phyloP scores from a whole-genome alignment of 2,113 vertebrate species.

The Podilymbus podiceps region DNA sequence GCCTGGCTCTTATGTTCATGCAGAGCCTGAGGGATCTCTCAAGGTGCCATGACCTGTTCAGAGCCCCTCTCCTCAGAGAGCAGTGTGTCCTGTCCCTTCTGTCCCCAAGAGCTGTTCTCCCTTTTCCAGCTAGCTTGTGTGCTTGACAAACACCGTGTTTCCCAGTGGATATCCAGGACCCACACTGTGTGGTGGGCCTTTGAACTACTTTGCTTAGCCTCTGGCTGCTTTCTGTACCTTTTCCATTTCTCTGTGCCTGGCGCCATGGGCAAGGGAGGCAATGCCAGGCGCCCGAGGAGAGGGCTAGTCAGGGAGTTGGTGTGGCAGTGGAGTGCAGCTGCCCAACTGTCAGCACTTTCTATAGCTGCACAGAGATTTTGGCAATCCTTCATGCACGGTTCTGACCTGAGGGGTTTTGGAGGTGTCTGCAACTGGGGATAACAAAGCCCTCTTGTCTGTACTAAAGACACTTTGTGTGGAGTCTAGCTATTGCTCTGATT shows the following conservation, averaged over 20 bases:
- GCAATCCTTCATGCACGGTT: not conserved
- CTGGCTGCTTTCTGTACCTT: not conserved
- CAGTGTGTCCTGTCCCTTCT: not conserved
- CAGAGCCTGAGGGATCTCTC: not conserved
- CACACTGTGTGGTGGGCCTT: not conserved
- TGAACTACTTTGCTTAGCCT: not conserved
- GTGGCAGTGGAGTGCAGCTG: not conserved
- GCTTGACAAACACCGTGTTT: not conserved
- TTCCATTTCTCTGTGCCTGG: not conserved
- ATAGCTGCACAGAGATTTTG: not conserved
- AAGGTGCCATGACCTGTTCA: not conserved
- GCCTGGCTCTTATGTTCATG: not conserved
- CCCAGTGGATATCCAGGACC: not conserved
- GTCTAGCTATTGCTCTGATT: slow-evolving; percentile 32
- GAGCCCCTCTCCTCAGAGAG: not conserved
- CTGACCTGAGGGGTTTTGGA: slow-evolving; percentile 59
- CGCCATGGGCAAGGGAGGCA: not conserved
- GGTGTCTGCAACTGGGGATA: slow-evolving; percentile 16
- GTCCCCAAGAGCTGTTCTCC: not conserved
- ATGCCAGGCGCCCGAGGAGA: not conserved
- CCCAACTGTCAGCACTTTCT: slow-evolving; percentile 10
- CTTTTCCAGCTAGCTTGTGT: not conserved
- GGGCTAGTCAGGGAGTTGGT: not conserved
- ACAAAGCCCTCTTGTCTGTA: slow-evolving; percentile 62
- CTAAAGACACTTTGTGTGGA: slow-evolving; percentile 14